phyloP scores from a whole-genome alignment of 2,113 vertebrate genomes.

The Cephalopholis sonnerati region DNA sequence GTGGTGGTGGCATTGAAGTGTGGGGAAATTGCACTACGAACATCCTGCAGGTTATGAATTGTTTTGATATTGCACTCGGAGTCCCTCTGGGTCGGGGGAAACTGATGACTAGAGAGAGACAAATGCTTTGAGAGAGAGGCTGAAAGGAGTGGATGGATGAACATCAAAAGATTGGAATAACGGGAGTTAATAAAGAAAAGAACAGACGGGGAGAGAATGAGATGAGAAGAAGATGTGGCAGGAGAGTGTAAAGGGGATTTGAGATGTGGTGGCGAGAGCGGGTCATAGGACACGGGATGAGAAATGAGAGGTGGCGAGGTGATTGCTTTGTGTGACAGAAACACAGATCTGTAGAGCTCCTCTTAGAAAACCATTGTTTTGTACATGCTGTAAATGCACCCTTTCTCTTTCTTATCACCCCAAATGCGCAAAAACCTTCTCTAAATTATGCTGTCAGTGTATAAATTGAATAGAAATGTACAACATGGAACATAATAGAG shows the following conservation, averaged over 20 bases:
- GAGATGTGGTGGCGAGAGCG: conserved; percentile 4
- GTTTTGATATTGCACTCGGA: conserved; percentile 68
- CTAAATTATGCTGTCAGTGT: not conserved
- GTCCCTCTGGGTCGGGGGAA: conserved; percentile 56
- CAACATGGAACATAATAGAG: not conserved
- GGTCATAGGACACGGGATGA: conserved; percentile 12
- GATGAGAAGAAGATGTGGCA: conserved; percentile 26
- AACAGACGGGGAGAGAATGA: conserved; percentile 16
- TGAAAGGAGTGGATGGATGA: conserved; percentile 26
- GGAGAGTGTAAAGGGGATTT: conserved; percentile 44
- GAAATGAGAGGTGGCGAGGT: conserved; percentile 7
- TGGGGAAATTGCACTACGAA: conserved; percentile 57
- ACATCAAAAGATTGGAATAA: conserved; percentile 41
- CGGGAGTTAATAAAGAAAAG: conserved; percentile 56
- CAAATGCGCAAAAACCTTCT: conserved; percentile 2
- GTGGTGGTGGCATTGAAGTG: conserved; percentile 21
- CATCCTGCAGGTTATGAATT: conserved; percentile 69
- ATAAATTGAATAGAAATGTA: not conserved
- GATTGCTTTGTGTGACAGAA: conserved; percentile 30
- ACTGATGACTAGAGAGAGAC: conserved; percentile 17
- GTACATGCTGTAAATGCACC: not conserved
- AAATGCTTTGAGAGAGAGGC: conserved; percentile 38
- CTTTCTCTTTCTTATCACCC: not conserved
- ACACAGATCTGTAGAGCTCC: not conserved
- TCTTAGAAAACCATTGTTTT: conserved; percentile 6